phyloP scores from a whole-genome alignment of 1,140 invertebrate species.

The Drosophila suzukii region DNA sequence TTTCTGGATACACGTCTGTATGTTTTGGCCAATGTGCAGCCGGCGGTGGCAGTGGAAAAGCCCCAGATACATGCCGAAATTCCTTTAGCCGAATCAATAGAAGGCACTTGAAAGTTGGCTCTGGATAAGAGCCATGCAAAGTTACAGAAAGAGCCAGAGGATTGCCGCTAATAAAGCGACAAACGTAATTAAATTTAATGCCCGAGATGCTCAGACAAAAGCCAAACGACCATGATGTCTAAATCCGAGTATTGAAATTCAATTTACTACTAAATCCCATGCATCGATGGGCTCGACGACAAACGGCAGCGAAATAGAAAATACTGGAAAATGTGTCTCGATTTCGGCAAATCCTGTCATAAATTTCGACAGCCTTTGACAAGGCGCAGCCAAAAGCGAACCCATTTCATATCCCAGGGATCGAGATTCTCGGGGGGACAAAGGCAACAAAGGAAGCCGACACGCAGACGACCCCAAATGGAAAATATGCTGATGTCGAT shows the following conservation, averaged over 20 bases:
- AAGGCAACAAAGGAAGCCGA: conserved; percentile 51
- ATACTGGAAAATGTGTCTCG: conserved; percentile 75
- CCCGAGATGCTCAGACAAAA: conserved; percentile 47
- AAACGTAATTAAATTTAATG: conserved; percentile 78
- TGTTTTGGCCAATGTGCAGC: conserved; percentile 43
- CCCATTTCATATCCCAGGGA: conserved; percentile 1
- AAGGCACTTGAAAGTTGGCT: neutral
- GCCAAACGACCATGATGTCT: conserved; percentile 41
- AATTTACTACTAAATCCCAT: conserved; percentile 80
- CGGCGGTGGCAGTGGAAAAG: conserved; percentile 5
- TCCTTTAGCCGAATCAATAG: conserved; percentile 38
- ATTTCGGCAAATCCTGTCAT: conserved; percentile 74
- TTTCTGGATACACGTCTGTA: neutral
- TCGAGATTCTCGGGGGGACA: neutral
- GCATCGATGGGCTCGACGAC: conserved; percentile 53
- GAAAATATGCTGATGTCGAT: conserved; percentile 80
- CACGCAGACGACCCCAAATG: conserved; percentile 45
- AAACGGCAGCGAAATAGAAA: conserved; percentile 66
- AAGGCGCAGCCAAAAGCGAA: neutral
- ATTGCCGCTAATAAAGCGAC: conserved; percentile 62
- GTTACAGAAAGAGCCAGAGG: conserved; percentile 13
- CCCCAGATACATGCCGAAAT: conserved; percentile 26
- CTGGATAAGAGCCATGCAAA: conserved; percentile 28
- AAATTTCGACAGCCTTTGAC: conserved; percentile 51
- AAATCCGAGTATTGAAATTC: conserved; percentile 78